Conservation (phyloP, 2,888 invertebrate genomes). For the Ectemnius cavifrons region DNA sequence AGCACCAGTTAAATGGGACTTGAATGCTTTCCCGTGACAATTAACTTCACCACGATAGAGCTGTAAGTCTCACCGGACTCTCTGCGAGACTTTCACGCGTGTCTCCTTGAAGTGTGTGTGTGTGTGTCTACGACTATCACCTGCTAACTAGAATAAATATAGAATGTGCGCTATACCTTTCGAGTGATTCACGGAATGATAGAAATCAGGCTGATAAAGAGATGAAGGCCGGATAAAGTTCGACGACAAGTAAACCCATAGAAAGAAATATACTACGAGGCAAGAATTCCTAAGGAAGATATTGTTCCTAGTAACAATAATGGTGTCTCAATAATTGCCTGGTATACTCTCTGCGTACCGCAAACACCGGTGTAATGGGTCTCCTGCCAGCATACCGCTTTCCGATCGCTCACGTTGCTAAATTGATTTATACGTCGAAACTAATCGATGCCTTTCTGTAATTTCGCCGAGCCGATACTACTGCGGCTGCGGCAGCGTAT, state of each 20-base stretch:
- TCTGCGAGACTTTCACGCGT: conserved; percentile 54
- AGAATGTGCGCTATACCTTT: conserved; percentile 38
- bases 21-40: conserved; percentile 45
- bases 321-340: no score
- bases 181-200: conserved; percentile 38
- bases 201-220: conserved; percentile 26
- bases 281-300: not conserved
- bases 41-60: conserved; percentile 42
- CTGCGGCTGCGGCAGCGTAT: no score
- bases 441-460: no score
- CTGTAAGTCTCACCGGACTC: conserved; percentile 43
- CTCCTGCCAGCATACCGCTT: not conserved
- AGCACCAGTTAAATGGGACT: conserved; percentile 44
- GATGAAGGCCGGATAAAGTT: conserved; percentile 28
- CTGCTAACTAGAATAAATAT: conserved; percentile 18
- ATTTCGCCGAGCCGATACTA: no score
- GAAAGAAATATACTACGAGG: not conserved
- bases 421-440: no score
- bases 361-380: not conserved
- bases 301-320: no score
- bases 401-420: no score
- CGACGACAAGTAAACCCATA: conserved; percentile 14
- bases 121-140: conserved; percentile 10
- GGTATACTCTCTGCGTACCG: no score
- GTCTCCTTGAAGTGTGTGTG: conserved; percentile 33